phyloP scores from a whole-genome alignment of 2,888 invertebrate genomes.

The Hermaeophaga mercurialis region DNA sequence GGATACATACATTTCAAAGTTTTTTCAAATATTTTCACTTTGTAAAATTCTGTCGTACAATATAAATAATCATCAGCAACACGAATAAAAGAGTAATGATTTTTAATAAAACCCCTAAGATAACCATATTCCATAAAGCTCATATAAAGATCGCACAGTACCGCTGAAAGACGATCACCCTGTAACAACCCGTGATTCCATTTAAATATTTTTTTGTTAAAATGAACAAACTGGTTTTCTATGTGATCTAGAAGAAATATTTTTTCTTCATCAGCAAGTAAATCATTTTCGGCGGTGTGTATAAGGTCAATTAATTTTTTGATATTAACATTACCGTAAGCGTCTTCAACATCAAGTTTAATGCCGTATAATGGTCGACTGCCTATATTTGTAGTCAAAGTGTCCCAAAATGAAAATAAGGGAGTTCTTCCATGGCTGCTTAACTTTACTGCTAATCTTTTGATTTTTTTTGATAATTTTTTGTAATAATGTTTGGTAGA shows the following conservation, averaged over 20 bases:
- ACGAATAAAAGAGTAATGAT: conserved; percentile 32
- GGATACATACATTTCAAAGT: conserved; percentile 21
- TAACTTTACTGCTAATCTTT: not conserved
- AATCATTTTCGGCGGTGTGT: conserved; percentile 26
- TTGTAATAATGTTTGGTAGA: not conserved
- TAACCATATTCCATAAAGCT: conserved; percentile 32
- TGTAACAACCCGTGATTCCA: conserved; percentile 43
- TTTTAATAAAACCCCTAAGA: conserved; percentile 21
- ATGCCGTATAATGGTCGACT: conserved; percentile 33
- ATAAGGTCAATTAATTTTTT: conserved; percentile 27
- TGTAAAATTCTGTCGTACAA: conserved; percentile 32
- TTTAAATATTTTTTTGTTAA: conserved; percentile 31
- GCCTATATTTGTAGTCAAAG: not conserved
- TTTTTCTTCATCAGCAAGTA: conserved; percentile 13
- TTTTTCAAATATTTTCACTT: conserved; percentile 29
- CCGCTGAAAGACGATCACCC: conserved; percentile 39
- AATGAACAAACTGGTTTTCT: conserved; percentile 35
- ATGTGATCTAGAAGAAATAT: conserved; percentile 35
- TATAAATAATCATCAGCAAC: conserved; percentile 42
- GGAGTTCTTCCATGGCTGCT: not conserved
- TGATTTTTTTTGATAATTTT: not conserved
- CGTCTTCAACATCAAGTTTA: conserved; percentile 40
- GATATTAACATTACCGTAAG: conserved; percentile 39
- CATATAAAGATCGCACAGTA: conserved; percentile 39
- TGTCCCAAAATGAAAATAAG: not conserved